Base-by-base conservation (phyloP, 2,888 invertebrate species). In the Ophion obscuratus region DNA sequence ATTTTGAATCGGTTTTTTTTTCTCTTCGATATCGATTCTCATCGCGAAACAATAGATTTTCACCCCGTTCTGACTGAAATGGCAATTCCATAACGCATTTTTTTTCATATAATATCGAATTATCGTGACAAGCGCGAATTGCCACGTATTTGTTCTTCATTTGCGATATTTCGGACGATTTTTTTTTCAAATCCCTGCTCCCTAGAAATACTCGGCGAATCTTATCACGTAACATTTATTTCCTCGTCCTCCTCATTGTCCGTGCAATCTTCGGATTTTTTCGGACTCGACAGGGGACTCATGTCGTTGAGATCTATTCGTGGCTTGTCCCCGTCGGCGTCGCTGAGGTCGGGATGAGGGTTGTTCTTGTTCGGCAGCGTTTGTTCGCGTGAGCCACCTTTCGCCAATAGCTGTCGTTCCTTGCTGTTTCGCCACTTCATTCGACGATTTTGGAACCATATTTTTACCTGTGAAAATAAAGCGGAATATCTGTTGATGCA, bases 361-460 rank as follows among this genome's bases (percentile, higher is more conserved):
- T 99, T 99, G 95, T 98, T 98, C 94, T 99, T 99, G 94, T 98
- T 99, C 0, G 99, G 99, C 36, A 99, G 95, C 0, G 99, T 99
- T 94, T 99, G 98, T 92, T 99, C 99, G 44, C 99, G 96, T 9
- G 98, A 98, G 2, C 99, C 99, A 0, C 99, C 99, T 27, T 97
- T 97, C 0, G 99, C 99, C 36, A 99, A 95, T 0, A 99, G 96
- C 94, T 99, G 99, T 53, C 99, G 96, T 94, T 99, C 99, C 95
- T 99, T 99, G 5, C 98, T 98, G 94, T 99, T 99, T 79, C 99
- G 96, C 99, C 99, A 99, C 94, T 98, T 99, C 99, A 99, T 99
- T 80, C 99, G 97, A 0, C 99, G 97, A 94, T 99, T 99, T 96
- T 99, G 99, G 94, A 99, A 99, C 97, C 97, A 97, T 86, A 97